Conservation (phyloP, 2,888 invertebrate genomes). For the Limnephilus rhombicus region DNA sequence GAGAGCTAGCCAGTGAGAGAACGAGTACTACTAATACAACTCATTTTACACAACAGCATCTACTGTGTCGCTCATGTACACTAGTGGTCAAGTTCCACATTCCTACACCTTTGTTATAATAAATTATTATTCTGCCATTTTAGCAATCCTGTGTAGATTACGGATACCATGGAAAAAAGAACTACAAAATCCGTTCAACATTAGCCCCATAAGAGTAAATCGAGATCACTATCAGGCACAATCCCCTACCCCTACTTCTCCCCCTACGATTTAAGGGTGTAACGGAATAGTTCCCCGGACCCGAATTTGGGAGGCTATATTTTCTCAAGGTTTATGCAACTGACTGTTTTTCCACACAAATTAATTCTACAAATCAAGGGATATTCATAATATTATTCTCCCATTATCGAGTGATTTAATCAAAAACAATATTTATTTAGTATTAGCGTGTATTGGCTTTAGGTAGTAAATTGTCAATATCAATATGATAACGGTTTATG, state of each 20-base stretch:
- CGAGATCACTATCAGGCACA: slow-evolving; percentile 20
- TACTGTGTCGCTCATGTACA: no score
- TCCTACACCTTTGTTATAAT: no score
- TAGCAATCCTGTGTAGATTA: background rate
- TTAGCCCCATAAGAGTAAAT: slow-evolving; percentile 47
- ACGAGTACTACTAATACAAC: no score
- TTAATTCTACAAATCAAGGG: slow-evolving; percentile 35
- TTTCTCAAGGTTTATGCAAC: slow-evolving; percentile 27
- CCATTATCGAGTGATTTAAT: slow-evolving; percentile 10
- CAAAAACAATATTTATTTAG: background rate
- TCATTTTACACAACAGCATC: no score
- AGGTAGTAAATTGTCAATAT: no score
- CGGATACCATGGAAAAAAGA: background rate
- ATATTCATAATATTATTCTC: background rate
- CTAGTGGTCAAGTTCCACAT: no score
- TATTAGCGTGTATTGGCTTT: background rate
- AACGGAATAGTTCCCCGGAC: background rate
- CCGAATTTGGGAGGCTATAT: slow-evolving; percentile 23
- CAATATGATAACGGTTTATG: no score
- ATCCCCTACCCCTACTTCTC: background rate
- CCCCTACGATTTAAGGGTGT: slow-evolving; percentile 24
- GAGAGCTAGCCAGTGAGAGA: no score
- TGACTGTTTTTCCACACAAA: slow-evolving; percentile 11
- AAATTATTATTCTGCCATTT: background rate
- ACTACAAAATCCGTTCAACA: slow-evolving; percentile 38